phyloP scores from a whole-genome alignment of 2,113 vertebrate genomes.

The Mormyrus lacerda region DNA sequence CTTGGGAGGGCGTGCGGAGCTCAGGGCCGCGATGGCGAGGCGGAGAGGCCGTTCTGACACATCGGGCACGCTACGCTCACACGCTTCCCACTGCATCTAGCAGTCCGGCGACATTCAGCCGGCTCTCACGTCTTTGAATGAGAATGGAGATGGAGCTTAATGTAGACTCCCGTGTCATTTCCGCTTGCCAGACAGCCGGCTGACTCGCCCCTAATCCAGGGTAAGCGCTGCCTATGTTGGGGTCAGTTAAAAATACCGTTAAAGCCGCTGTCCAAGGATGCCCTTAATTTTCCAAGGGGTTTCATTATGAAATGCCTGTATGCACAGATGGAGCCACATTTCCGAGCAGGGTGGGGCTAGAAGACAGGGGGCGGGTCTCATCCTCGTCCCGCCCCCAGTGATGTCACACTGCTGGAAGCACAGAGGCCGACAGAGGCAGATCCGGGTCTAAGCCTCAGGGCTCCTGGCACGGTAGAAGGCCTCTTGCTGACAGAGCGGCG shows the following conservation, averaged over 20 bases:
- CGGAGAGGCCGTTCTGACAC: background rate
- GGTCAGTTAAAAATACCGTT: background rate
- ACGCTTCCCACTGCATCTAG: background rate
- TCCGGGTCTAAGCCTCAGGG: background rate
- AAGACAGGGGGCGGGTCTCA: background rate
- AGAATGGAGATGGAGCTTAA: slow-evolving; percentile 1
- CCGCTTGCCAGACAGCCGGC: background rate
- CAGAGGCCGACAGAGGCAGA: background rate
- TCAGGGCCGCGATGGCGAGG: background rate
- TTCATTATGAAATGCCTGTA: background rate
- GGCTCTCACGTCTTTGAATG: background rate
- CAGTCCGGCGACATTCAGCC: background rate
- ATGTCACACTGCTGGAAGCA: background rate
- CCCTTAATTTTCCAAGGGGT: background rate
- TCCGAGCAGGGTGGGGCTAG: background rate
- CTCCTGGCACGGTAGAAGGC: background rate
- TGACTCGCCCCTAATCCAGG: slow-evolving; percentile 13
- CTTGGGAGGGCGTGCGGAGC: background rate
- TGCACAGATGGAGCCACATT: background rate
- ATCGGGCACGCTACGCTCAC: background rate
- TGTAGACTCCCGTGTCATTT: background rate
- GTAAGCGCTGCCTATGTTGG: background rate
- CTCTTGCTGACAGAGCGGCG: background rate
- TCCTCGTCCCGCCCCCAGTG: background rate
- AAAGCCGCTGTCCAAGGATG: background rate